Conservation (phyloP, 1,140 invertebrate genomes). For the Pseudomyrmex gracilis region DNA sequence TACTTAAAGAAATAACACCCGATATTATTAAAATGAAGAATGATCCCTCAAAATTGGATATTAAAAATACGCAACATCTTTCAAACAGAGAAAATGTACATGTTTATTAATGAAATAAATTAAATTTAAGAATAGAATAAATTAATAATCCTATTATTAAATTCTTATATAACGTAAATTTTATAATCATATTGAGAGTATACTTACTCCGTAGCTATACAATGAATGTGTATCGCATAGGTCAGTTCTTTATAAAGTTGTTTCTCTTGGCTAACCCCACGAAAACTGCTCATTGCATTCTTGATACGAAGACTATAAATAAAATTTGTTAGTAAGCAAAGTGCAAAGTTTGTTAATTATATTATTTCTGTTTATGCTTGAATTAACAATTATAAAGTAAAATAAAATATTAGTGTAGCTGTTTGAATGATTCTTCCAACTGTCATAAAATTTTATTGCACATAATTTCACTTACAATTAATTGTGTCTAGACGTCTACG, state of each 20-base stretch:
- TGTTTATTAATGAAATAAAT: too few species aligned
- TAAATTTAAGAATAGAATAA: too few species aligned
- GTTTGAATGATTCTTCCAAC: too few species aligned
- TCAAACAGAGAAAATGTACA: neutral
- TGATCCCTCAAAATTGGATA: constrained; percentile 12
- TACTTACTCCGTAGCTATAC: constrained; percentile 15
- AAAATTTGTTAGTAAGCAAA: neutral
- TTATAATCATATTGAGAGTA: neutral
- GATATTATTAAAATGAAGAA: neutral
- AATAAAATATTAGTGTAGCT: too few species aligned
- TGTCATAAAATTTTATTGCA: too few species aligned
- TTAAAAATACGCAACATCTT: neutral
- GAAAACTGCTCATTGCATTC: neutral
- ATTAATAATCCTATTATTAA: neutral
- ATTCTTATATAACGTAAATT: neutral
- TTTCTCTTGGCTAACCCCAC: too few species aligned
- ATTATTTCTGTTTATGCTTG: too few species aligned
- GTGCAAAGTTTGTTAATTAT: neutral
- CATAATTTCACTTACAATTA: too few species aligned
- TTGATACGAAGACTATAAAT: constrained; percentile 11
- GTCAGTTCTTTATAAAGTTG: neutral
- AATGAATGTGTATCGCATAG: constrained; percentile 26
- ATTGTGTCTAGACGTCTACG: too few species aligned
- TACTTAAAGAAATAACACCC: neutral
- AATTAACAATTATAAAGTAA: too few species aligned